Evolutionary conservation across 2,888 invertebrate species (phyloP).

Genomic region (Ptychoptera albimana): DNA sequence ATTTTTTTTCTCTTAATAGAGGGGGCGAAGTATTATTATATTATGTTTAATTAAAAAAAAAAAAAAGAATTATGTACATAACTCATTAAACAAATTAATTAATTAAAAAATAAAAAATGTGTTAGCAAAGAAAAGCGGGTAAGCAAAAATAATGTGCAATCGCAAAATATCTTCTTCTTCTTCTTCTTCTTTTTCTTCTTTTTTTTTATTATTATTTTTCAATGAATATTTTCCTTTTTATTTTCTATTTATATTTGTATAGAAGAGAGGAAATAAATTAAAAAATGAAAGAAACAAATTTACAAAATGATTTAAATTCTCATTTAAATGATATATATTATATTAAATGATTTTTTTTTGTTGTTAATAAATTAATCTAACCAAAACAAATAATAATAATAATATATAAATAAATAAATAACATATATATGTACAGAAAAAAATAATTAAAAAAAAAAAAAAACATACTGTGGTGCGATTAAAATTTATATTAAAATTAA

Average conservation of each 20-base stretch:
- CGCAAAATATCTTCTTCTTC: slow-evolving; percentile 14
- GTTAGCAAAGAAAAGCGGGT: slow-evolving; percentile 16
- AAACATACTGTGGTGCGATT: too few species aligned
- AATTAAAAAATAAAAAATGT: slow-evolving; percentile 16
- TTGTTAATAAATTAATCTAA: too few species aligned
- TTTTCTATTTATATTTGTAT: slow-evolving; percentile 1
- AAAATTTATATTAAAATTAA: too few species aligned
- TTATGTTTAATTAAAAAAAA: slow-evolving; percentile 1
- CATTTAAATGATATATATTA: too few species aligned
- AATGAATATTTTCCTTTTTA: background rate
- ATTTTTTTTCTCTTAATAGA: background rate
- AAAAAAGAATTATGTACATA: slow-evolving; percentile 9
- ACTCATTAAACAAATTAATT: slow-evolving; percentile 19
- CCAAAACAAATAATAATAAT: too few species aligned
- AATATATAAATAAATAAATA: too few species aligned
- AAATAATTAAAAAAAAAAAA: too few species aligned
- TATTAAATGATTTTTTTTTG: too few species aligned
- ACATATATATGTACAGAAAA: too few species aligned
- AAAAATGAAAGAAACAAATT: too few species aligned
- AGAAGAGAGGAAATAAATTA: slow-evolving; percentile 1
- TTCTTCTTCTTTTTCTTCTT: slow-evolving; percentile 10
- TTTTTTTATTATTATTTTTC: background rate
- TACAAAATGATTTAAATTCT: background rate
- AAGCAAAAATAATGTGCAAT: slow-evolving; percentile 17
- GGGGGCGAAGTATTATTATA: background rate